Conservation (phyloP, 2,797 vertebrate species). For the Mormyrops attenuatus region DNA sequence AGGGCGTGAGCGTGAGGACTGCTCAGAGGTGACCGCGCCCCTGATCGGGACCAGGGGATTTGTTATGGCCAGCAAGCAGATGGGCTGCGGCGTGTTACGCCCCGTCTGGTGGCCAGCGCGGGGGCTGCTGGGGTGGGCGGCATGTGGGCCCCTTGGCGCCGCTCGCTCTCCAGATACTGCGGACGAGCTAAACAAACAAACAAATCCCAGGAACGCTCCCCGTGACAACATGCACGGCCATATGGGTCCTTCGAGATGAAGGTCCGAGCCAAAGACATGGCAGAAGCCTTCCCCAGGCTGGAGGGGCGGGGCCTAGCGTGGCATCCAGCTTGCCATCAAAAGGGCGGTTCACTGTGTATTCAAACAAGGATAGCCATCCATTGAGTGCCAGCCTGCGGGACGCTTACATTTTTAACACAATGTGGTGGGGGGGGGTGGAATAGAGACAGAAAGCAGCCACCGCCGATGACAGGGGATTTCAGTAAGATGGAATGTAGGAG, state of each 20-base stretch:
- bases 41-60: neutral
- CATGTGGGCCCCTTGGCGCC: neutral
- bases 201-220: neutral
- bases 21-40: constrained; percentile 6
- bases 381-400: constrained; percentile 53
- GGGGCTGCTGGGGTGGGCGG: neutral
- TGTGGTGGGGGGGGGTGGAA: constrained; percentile 47
- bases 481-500: constrained; percentile 63
- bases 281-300: neutral
- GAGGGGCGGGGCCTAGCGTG: neutral
- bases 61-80: constrained; percentile 13
- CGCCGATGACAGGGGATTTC: constrained; percentile 66
- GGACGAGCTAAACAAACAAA: neutral
- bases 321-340: neutral
- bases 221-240: neutral
- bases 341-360: constrained; percentile 31
- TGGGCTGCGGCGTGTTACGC: neutral
- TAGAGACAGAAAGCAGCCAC: constrained; percentile 57
- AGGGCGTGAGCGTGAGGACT: neutral
- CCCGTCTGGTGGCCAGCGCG: neutral
- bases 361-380: constrained; percentile 56
- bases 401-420: constrained; percentile 65
- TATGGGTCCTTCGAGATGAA: neutral
- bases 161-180: neutral
- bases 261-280: neutral